Evolutionary conservation across 1,140 invertebrate species (phyloP).

Genomic region (Drosophila pectinifera): DNA sequence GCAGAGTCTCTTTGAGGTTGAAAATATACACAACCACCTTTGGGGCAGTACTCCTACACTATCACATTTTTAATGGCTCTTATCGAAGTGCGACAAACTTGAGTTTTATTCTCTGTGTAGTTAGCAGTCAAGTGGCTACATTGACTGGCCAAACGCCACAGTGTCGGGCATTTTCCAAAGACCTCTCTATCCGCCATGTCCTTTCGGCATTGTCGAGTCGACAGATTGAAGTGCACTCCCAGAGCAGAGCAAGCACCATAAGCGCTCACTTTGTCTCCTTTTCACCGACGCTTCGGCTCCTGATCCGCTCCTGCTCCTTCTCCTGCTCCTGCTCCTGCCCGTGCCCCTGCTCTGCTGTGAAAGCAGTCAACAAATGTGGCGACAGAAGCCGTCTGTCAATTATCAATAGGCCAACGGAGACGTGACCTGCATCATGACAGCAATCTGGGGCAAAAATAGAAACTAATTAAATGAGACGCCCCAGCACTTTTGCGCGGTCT

Average conservation of each 20-base stretch:
- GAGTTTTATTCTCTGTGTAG: conserved; percentile 41
- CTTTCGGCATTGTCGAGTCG: conserved; percentile 24
- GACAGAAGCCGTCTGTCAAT: conserved; percentile 36
- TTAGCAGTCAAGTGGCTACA: conserved; percentile 33
- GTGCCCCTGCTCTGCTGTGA: background rate
- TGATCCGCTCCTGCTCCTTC: background rate
- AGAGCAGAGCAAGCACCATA: conserved; percentile 18
- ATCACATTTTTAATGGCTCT: conserved; percentile 14
- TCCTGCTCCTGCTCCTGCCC: background rate
- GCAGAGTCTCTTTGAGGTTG: background rate
- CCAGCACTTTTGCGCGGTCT: conserved; percentile 37
- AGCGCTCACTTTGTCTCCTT: conserved; percentile 29
- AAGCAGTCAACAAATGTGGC: conserved; percentile 74
- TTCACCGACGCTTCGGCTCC: background rate
- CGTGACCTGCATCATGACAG: conserved; percentile 53
- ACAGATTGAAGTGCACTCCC: conserved; percentile 41
- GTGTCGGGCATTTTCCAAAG: conserved; percentile 4
- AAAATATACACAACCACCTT: no score
- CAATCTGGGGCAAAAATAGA: conserved; percentile 43
- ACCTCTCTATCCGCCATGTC: conserved; percentile 12
- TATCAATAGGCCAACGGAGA: conserved; percentile 63
- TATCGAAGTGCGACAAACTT: conserved; percentile 20
- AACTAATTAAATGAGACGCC: conserved; percentile 64
- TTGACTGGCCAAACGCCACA: conserved; percentile 43
- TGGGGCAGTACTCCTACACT: background rate